A percentile compares a stretch with the other conserved stretches of the same genome.
Conservation (phyloP, 2,888 invertebrate species). For the Anodontia alba region DNA sequence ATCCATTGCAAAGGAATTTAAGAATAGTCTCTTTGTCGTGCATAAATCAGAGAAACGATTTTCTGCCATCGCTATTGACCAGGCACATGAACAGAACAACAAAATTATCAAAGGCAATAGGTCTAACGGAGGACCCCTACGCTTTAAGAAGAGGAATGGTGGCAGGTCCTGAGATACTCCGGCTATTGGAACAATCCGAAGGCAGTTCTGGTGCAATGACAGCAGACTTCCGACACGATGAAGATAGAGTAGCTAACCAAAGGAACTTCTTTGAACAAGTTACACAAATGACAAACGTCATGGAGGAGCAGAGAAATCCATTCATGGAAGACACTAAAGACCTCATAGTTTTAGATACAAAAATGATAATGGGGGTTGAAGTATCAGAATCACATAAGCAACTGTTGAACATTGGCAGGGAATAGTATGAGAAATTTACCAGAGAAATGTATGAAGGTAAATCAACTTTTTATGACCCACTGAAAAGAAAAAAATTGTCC, state of each 20-base stretch:
- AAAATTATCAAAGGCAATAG: background rate
- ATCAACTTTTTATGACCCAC: too few relatives aligned
- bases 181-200: background rate
- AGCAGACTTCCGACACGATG: background rate
- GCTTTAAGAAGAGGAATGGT: background rate
- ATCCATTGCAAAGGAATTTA: background rate
- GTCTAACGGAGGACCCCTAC: background rate
- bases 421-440: too few relatives aligned
- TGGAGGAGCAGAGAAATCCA: slow-evolving; percentile 1
- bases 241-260: background rate
- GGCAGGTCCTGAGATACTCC: background rate
- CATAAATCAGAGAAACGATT: background rate
- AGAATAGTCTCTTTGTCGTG: background rate
- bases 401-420: slow-evolving; percentile 1
- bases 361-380: background rate
- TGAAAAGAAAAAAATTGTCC: too few relatives aligned
- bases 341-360: background rate
- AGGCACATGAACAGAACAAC: background rate
- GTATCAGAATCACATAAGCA: slow-evolving; percentile 4
- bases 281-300: background rate
- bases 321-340: background rate
- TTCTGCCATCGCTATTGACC: background rate
- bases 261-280: background rate
- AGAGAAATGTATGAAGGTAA: too few relatives aligned
- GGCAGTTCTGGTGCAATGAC: background rate